Base-by-base conservation (phyloP, 2,888 invertebrate species). In the Acleris sparsana region DNA sequence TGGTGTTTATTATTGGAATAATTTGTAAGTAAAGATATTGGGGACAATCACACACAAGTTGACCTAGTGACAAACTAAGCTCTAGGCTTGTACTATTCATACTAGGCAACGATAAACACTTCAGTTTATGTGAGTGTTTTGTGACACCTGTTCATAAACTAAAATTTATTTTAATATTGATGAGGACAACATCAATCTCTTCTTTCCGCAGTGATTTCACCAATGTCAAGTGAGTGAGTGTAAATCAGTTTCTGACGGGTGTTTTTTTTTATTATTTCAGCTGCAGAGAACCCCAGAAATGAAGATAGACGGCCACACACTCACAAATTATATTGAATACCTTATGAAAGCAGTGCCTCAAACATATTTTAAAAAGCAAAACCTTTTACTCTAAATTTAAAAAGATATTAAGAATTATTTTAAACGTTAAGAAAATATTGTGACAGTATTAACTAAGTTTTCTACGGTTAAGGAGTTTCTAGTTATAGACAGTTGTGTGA, bases 221-320 rank as follows among this genome's bases (percentile, higher is more conserved):
- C 20, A 20, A 20, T 20, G 2, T 22, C 2, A 3, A 3, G 22
- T n/a, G n/a, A n/a, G n/a, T n/a, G n/a, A n/a, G n/a, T n/a, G n/a
- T n/a, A n/a, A n/a, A n/a, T n/a, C n/a, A n/a, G n/a, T 44, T 43
- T 22, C 4, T 25, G 16, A 25, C 53, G 16, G 9, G n/a, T 17
- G 53, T 44, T 61, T n/a, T 73, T 46, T 55, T 57, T 67, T 60
- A 67, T 64, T 6, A 43, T 82, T 79, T 3, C 85, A 88, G 88
- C 74, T 80, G 80, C 80, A 69, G 75, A 72, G 83, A 78, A 73
- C 71, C 72, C 80, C 80, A 84, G 89, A 85, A 82, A 90, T 90
- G 90, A 87, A 83, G 76, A 84, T 84, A 81, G 85, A 69, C 70
- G 72, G 68, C 70, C 73, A 51, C 22, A 63, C 69, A 73, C 72